These are phyloP conservation scores for Fissipunctia ypsillon DNA, from an alignment of 2,888 invertebrate species.

Conservation along the genomic window DNA sequence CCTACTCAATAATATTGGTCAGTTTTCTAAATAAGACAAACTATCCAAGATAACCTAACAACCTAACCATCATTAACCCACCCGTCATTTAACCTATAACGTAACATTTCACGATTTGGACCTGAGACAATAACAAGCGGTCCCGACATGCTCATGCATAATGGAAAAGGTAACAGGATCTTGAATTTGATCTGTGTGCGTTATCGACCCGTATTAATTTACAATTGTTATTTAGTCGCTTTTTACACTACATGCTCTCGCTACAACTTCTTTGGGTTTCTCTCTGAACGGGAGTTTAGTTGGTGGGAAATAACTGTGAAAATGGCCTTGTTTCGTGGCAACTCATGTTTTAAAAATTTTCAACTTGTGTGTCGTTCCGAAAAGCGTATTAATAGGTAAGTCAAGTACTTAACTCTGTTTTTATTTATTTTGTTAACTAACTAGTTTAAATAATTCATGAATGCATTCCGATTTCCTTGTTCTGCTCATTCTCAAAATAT, in stretches of 20 bases:
- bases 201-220: slow-evolving; percentile 46
- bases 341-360: slow-evolving; percentile 4
- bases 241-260: slow-evolving; percentile 10
- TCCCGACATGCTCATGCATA: slow-evolving; percentile 64
- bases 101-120: not conserved
- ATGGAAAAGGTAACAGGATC: slow-evolving; percentile 68
- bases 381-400: slow-evolving; percentile 1
- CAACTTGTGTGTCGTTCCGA: slow-evolving; percentile 1
- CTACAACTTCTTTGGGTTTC: slow-evolving; percentile 9
- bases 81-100: too few relatives aligned
- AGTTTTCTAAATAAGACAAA: not conserved
- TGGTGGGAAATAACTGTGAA: not conserved
- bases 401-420: not conserved
- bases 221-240: slow-evolving; percentile 31
- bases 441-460: not conserved
- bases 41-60: not conserved
- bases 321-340: slow-evolving; percentile 34
- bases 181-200: slow-evolving; percentile 50
- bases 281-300: not conserved
- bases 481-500: not conserved
- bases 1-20: too few relatives aligned
- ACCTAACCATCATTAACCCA: too few relatives aligned
- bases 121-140: slow-evolving; percentile 16
- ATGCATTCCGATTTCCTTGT: not conserved
- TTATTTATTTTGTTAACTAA: not conserved